Conservation (phyloP, 2,113 vertebrate species). For the Lycaon pictus region DNA sequence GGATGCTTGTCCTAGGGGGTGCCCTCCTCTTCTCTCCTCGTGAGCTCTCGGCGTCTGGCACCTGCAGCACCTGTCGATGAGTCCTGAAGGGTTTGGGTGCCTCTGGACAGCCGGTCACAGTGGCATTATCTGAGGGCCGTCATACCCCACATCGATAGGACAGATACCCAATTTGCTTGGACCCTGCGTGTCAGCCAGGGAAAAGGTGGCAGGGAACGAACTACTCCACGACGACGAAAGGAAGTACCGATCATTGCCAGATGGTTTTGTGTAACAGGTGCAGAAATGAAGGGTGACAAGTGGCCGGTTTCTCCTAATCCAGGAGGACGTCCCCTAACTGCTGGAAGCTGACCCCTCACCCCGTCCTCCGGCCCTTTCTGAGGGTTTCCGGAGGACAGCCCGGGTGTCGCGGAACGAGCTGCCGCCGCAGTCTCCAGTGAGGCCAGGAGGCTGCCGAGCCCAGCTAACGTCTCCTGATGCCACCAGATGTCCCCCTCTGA, state of each 20-base stretch:
- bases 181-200: background rate
- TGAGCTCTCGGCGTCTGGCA: background rate
- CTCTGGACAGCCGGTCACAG: background rate
- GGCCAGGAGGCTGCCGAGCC: background rate
- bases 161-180: conserved; percentile 41
- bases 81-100: background rate
- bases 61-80: background rate
- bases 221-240: background rate
- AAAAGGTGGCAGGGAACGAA: conserved; percentile 40
- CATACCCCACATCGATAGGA: conserved; percentile 44
- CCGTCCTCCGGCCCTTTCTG: background rate
- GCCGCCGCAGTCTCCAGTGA: background rate
- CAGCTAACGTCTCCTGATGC: background rate
- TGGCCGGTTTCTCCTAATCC: background rate
- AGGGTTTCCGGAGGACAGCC: background rate
- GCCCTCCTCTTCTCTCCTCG: background rate
- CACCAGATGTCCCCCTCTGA: background rate
- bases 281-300: background rate
- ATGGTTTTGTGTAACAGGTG: conserved; percentile 19
- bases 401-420: background rate
- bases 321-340: background rate
- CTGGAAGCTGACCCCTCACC: background rate
- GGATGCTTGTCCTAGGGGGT: background rate
- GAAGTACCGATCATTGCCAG: background rate
- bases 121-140: background rate